These are phyloP conservation scores for Amblyopsis hoosieri DNA, from an alignment of 2,797 vertebrate species.

Conservation along the genomic window DNA sequence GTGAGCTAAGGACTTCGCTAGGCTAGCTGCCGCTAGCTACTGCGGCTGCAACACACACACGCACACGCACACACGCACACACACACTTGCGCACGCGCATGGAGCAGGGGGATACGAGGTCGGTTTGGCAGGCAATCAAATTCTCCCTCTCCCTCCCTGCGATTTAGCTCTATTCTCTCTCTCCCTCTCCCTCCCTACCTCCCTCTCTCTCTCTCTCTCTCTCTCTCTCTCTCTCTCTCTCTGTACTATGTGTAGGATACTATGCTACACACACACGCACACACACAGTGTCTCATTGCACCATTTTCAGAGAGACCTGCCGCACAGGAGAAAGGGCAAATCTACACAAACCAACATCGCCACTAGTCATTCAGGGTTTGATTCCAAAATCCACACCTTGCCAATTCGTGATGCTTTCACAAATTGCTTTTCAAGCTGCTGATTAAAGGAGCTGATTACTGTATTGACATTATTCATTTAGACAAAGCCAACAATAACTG, in stretches of 20 bases:
- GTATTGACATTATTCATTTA: too few species aligned
- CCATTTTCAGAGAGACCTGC: constrained; percentile 49
- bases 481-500: too few species aligned
- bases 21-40: constrained; percentile 61
- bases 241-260: constrained; percentile 63
- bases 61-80: constrained; percentile 11
- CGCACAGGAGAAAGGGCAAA: too few species aligned
- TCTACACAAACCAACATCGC: too few species aligned
- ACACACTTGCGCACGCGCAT: constrained; percentile 22
- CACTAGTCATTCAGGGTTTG: too few species aligned
- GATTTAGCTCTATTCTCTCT: constrained; percentile 5
- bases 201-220: constrained; percentile 31
- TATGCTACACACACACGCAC: constrained; percentile 39
- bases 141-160: constrained; percentile 30
- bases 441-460: too few species aligned
- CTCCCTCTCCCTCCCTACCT: constrained; percentile 9
- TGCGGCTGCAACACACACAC: constrained; percentile 51
- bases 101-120: constrained; percentile 67
- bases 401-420: too few species aligned
- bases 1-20: constrained; percentile 47
- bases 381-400: too few species aligned
- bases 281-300: constrained; percentile 63
- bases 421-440: too few species aligned
- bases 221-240: constrained; percentile 13
- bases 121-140: constrained; percentile 68